Percentiles rank a stretch among this genome's conserved stretches.
phyloP scores from a whole-genome alignment of 2,888 invertebrate species.

The Agrenia bidenticulata region DNA sequence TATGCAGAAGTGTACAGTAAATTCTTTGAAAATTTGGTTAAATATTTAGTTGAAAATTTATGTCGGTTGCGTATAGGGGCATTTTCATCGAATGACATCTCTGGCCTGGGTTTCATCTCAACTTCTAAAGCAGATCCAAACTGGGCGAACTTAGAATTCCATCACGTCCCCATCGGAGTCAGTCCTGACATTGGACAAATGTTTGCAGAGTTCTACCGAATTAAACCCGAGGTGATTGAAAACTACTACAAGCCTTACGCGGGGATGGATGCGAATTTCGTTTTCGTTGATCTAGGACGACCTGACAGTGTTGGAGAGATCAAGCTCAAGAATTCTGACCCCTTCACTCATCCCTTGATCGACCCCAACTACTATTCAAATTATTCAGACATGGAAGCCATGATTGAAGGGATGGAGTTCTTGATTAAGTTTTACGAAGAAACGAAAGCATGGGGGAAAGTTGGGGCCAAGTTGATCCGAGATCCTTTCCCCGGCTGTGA shows the following conservation, averaged over 20 bases:
- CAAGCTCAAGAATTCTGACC: slow-evolving; percentile 57
- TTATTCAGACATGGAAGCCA: slow-evolving; percentile 41
- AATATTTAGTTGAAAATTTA: not conserved
- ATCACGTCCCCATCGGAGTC: slow-evolving; percentile 12
- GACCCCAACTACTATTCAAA: slow-evolving; percentile 58
- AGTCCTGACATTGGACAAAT: not conserved
- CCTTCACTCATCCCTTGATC: slow-evolving; percentile 57
- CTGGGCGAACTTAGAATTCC: slow-evolving; percentile 13
- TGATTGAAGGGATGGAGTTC: slow-evolving; percentile 38
- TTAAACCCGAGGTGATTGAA: slow-evolving; percentile 12
- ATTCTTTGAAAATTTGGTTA: not conserved
- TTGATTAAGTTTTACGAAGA: slow-evolving; percentile 31
- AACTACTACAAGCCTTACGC: not conserved
- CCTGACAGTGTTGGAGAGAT: slow-evolving; percentile 58
- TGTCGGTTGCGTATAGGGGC: slow-evolving; percentile 8
- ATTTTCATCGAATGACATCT: slow-evolving; percentile 12
- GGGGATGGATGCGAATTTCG: slow-evolving; percentile 23
- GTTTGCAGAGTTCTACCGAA: slow-evolving; percentile 1
- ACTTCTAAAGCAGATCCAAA: slow-evolving; percentile 5
- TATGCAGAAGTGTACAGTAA: not conserved
- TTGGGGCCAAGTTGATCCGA: slow-evolving; percentile 29
- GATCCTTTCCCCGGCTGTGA: slow-evolving; percentile 38
- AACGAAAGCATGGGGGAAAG: slow-evolving; percentile 31
- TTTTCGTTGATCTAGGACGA: slow-evolving; percentile 13
- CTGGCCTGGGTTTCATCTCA: slow-evolving; percentile 9